A percentile compares a stretch with the other conserved stretches of the same genome.
Conservation (phyloP, 2,888 invertebrate genomes). For the Eremobia ochroleuca region DNA sequence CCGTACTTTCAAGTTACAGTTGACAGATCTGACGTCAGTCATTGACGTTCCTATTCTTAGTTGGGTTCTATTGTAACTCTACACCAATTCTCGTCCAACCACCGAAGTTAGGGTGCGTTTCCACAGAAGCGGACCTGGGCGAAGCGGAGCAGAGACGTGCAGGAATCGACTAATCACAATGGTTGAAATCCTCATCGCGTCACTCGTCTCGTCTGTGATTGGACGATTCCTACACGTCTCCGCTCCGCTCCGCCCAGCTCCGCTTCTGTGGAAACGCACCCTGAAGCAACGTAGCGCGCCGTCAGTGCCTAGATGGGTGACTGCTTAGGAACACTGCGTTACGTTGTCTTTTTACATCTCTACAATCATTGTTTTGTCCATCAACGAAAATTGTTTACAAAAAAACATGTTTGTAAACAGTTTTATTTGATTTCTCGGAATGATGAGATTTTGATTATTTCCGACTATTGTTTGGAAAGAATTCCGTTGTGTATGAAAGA, state of each 20-base stretch:
- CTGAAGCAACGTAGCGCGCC: conserved; percentile 80
- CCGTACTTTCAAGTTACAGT: background rate
- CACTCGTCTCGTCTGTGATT: too few relatives aligned
- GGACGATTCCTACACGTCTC: too few relatives aligned
- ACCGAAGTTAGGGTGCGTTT: conserved; percentile 88
- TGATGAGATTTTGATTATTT: conserved; percentile 64
- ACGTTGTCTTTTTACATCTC: conserved; percentile 25
- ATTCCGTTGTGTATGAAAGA: conserved; percentile 56
- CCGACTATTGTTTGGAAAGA: conserved; percentile 58
- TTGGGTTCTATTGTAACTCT: background rate
- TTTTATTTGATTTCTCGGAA: conserved; percentile 64
- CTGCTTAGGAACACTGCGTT: conserved; percentile 75
- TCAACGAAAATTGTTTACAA: conserved; percentile 30
- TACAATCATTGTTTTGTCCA: conserved; percentile 20
- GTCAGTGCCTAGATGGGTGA: conserved; percentile 83
- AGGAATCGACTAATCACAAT: too few relatives aligned
- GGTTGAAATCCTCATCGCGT: too few relatives aligned
- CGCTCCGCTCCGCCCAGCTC: too few relatives aligned
- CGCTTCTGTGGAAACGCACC: too few relatives aligned
- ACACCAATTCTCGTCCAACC: conserved; percentile 84
- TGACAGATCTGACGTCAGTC: background rate
- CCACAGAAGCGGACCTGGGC: too few relatives aligned
- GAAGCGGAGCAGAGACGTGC: too few relatives aligned
- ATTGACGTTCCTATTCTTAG: background rate
- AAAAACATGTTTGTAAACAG: conserved; percentile 52